Conservation (phyloP, 1,140 invertebrate species). For the Macrobrachium nipponense region DNA sequence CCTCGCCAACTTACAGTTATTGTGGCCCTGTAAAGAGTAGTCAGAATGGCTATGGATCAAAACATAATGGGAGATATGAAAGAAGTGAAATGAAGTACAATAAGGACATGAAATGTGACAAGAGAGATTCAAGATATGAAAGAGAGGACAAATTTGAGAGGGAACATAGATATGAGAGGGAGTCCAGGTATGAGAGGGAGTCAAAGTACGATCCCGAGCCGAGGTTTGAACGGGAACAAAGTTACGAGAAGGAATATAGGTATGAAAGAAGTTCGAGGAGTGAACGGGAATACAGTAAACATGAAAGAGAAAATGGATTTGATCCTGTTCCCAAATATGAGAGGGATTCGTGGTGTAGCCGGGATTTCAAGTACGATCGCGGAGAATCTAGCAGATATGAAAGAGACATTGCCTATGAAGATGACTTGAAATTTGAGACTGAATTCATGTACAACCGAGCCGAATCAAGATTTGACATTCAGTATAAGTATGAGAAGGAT, state of each 20-base stretch:
- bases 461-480: too few species aligned
- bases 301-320: neutral
- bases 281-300: neutral
- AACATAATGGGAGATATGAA: conserved; percentile 23
- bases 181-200: neutral
- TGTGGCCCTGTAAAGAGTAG: conserved; percentile 38
- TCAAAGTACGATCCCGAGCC: neutral
- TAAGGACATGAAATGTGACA: conserved; percentile 19
- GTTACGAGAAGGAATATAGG: neutral
- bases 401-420: conserved; percentile 9
- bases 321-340: conserved; percentile 5
- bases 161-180: conserved; percentile 17
- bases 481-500: conserved; percentile 5
- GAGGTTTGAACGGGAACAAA: neutral
- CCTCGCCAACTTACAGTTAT: conserved; percentile 24
- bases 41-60: conserved; percentile 23
- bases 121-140: conserved; percentile 7
- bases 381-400: conserved; percentile 28
- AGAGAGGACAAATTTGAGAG: conserved; percentile 29
- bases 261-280: neutral
- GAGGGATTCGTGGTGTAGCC: conserved; percentile 9
- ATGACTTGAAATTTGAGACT: too few species aligned
- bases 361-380: conserved; percentile 28
- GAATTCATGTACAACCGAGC: too few species aligned
- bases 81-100: conserved; percentile 24